A percentile compares a stretch with the other conserved stretches of the same genome.
These are phyloP conservation scores for Chymomyza procnemis DNA, from an alignment of 2,888 invertebrate genomes.

Conservation along the genomic window DNA sequence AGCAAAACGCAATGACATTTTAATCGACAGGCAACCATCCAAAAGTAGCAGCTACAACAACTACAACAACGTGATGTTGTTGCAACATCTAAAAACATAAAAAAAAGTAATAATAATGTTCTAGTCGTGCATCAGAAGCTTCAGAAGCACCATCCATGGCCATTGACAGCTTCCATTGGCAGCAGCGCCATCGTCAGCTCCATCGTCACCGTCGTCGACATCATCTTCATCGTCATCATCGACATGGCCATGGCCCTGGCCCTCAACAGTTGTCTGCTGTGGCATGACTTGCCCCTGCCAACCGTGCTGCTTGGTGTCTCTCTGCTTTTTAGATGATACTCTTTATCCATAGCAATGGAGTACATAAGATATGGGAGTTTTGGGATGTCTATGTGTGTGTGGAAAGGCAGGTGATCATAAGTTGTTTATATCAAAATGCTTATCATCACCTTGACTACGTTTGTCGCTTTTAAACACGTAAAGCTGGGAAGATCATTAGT, in stretches of 20 bases:
- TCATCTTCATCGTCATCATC: not conserved
- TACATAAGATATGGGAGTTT: slow-evolving; percentile 16
- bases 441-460: not conserved
- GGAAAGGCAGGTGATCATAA: no score
- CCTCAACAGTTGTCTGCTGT: slow-evolving; percentile 47
- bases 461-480: no score
- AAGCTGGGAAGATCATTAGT: no score
- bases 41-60: slow-evolving; percentile 1
- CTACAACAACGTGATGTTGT: not conserved
- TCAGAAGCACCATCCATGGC: not conserved
- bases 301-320: not conserved
- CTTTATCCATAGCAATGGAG: not conserved
- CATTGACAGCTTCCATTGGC: slow-evolving; percentile 27
- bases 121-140: slow-evolving; percentile 26
- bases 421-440: not conserved
- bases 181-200: slow-evolving; percentile 35
- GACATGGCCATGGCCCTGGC: not conserved
- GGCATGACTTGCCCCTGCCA: not conserved
- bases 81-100: not conserved
- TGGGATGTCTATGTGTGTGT: not conserved
- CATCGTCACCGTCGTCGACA: not conserved
- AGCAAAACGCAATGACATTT: slow-evolving; percentile 71
- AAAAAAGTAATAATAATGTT: slow-evolving; percentile 40
- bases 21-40: slow-evolving; percentile 58
- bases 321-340: slow-evolving; percentile 12